Conservation (phyloP, 2,888 invertebrate species). For the Homarus gammarus region DNA sequence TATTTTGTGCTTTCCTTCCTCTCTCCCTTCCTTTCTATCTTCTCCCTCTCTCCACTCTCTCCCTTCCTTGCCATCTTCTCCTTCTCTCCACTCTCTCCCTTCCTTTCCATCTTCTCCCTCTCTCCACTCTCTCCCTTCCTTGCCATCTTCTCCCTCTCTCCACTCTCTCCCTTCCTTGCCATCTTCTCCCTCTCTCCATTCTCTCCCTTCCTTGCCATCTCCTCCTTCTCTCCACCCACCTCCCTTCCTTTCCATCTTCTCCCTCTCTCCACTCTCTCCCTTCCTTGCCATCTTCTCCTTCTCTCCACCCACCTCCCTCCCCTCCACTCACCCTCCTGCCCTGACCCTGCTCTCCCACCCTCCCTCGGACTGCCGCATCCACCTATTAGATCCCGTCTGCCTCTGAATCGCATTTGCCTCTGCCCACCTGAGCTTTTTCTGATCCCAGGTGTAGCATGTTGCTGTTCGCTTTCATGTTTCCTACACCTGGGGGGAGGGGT, state of each 20-base stretch:
- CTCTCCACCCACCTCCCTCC: not conserved
- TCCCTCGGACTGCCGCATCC: not conserved
- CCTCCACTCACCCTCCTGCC: not conserved
- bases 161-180: not conserved
- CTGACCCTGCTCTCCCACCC: not conserved
- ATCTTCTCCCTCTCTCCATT: not conserved
- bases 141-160: not conserved
- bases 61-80: not conserved
- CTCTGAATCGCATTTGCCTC: not conserved
- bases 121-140: not conserved
- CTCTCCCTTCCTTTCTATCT: not conserved
- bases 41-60: not conserved
- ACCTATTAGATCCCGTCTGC: slow-evolving; percentile 1
- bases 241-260: not conserved
- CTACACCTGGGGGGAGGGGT: too few relatives aligned
- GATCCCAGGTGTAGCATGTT: not conserved
- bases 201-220: not conserved
- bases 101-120: not conserved
- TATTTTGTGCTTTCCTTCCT: not conserved
- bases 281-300: not conserved
- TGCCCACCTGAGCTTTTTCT: not conserved
- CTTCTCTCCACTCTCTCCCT: too few relatives aligned
- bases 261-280: not conserved
- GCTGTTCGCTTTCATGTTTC: not conserved
- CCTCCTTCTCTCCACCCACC: not conserved